A percentile compares a stretch with the other conserved stretches of the same genome.
Conservation (phyloP, 1,140 invertebrate genomes). For the Panulirus ornatus region DNA sequence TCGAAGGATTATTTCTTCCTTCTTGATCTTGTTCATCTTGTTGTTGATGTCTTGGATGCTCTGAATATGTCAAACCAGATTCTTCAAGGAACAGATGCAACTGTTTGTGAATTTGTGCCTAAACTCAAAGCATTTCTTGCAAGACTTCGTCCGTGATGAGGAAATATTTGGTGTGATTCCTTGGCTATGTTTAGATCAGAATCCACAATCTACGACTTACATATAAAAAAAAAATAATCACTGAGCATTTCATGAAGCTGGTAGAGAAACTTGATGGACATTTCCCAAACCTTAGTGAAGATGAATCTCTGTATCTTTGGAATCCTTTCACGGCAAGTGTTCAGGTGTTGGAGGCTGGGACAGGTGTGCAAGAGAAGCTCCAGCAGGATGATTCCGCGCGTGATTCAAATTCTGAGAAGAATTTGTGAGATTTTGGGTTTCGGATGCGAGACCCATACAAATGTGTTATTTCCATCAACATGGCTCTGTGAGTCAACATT, state of each 20-base stretch:
- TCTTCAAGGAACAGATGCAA: conserved; percentile 39
- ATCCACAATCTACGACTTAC: no score
- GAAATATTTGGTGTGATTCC: neutral
- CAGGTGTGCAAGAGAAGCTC: conserved; percentile 24
- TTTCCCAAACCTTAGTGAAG: conserved; percentile 17
- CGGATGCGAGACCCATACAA: conserved; percentile 5
- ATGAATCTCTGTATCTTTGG: conserved; percentile 18
- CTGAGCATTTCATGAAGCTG: no score
- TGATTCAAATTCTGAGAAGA: conserved; percentile 7
- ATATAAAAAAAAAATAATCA: conserved; percentile 20
- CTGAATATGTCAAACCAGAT: conserved; percentile 26
- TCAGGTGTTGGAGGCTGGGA: conserved; percentile 30
- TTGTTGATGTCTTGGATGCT: conserved; percentile 30
- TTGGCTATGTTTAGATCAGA: no score
- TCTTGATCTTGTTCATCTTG: conserved; percentile 10
- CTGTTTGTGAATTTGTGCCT: no score
- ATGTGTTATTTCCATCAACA: conserved; percentile 35
- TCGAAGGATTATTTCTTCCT: conserved; percentile 27
- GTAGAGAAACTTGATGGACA: neutral
- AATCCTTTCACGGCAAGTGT: conserved; percentile 25
- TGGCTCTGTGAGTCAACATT: no score
- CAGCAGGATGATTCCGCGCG: conserved; percentile 6
- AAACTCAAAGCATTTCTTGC: no score
- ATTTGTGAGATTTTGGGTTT: neutral
- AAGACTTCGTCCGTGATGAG: neutral